Evolutionary conservation across 2,797 vertebrate genomes (phyloP), one percentile per base, ranked within the genome.

Genomic region (Sebastes aleutianus): DNA sequence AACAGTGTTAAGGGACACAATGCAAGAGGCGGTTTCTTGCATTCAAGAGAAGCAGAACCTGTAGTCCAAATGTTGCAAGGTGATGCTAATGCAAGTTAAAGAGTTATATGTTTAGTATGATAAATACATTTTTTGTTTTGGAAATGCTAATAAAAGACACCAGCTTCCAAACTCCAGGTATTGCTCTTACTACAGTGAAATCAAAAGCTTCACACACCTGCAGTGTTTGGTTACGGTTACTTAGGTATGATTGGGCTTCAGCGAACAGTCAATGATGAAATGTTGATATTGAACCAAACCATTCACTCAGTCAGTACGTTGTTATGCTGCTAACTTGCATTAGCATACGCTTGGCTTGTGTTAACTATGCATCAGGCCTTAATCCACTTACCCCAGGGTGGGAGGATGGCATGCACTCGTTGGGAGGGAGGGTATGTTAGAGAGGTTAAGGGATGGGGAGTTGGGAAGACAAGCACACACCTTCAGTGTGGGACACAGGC

Each of bases 401-500:
- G 80, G 79, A 87, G 88, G 79, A 80, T 76, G 69, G 61, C 93
- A 94, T 94, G 92, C 94, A 89, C 70, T 87, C 70, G 67, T 74
- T 82, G 80, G 85, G 62, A 72, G 59, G 78, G 78, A 74, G 70
- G 74, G 80, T 66, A 78, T 86, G 86, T 87, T 89, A 87, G 13
- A 83, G 73, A 87, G 74, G 82, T 63, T 85, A 22, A 84, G 75
- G 87, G 76, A 79, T 59, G 81, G 86, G 47, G 85, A 78, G 65
- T 64, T 78, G 90, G 92, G 94, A 86, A 83, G 88, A 89, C 95
- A 95, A 94, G 94, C 95, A 96, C 96, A 95, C 96, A 99, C 98
- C 99, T 98, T 99, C 98, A 91, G 97, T 96, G 94, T 96, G 96
- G 95, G 96, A 95, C 93, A 98, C 96, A 89, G 99, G 98, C 94